Evolutionary conservation across 2,888 invertebrate species (phyloP), one percentile per base, ranked within the genome.

Genomic region (Pristionchus exspectatus): DNA sequence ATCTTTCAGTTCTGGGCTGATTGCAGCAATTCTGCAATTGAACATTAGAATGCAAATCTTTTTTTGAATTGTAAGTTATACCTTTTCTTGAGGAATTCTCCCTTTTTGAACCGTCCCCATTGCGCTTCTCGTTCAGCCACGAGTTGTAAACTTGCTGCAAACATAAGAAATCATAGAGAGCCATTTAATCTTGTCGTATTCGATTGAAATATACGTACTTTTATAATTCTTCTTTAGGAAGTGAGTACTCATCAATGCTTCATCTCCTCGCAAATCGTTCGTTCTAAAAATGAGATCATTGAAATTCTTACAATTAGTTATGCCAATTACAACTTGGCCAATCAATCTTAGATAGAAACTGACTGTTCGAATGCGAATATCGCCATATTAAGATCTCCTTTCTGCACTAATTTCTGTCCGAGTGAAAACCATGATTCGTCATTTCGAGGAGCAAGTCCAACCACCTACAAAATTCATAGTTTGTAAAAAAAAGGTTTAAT

Each of bases 381-480:
- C n/a, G 88, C 88, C 88, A 88, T 88, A 24, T 88, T 74, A 12
- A 88, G 88, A 21, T 88, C 74, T 88, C 92, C 93, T 30, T 90
- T 87, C 50, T 91, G 90, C 0, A 92, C 90, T 18, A 72, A 89
- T 87, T 90, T 91, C 69, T 90, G 66, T 5, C 91, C 93, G 24
- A 92, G 83, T 14, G 90, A 90, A 16, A 90, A 50, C 93, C 93
- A 93, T 38, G 92, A 66, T 12, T 72, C 77, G 2, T 90, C 72
- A 59, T 92, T 91, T 24, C 91, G 90, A 24, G 92, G 92, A 56
- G 91, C 91, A 27, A 92, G 77, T 24, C 89, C 89, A 9, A 93
- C 83, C 10, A 92, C 88, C 90, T 92, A 56, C 77, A 86, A 5
- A 50, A 12, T 38, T 12, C 69, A 30, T 30, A 14, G 18, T 3